phyloP scores from a whole-genome alignment of 2,797 vertebrate genomes.

The Lycodopsis pacificus region DNA sequence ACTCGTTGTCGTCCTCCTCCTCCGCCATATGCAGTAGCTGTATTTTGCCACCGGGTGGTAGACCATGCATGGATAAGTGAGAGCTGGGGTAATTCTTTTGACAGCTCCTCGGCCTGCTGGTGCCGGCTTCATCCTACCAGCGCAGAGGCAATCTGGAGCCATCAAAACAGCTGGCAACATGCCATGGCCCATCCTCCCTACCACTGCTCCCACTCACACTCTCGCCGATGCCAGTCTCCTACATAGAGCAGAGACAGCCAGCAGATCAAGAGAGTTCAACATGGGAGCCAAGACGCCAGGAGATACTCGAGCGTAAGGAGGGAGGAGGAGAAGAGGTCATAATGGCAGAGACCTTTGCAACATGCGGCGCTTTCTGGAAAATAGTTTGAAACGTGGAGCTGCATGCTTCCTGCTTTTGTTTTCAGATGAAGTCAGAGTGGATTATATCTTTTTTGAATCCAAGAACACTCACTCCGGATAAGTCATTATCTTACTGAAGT shows the following conservation, averaged over 20 bases:
- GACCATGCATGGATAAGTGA: slow-evolving; percentile 88
- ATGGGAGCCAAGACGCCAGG: slow-evolving; percentile 41
- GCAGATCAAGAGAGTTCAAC: slow-evolving; percentile 44
- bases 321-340: slow-evolving; percentile 39
- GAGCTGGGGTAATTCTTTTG: slow-evolving; percentile 81
- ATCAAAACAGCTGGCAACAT: slow-evolving; percentile 79
- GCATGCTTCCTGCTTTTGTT: slow-evolving; percentile 44
- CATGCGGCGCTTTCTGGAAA: slow-evolving; percentile 30
- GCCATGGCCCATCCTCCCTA: slow-evolving; percentile 69
- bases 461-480: slow-evolving; percentile 40
- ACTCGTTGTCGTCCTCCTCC: slow-evolving; percentile 59
- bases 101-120: slow-evolving; percentile 81
- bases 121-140: slow-evolving; percentile 81
- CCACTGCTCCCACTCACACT: slow-evolving; percentile 69
- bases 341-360: slow-evolving; percentile 35
- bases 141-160: slow-evolving; percentile 83
- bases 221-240: slow-evolving; percentile 53
- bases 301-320: slow-evolving; percentile 44
- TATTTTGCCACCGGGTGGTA: slow-evolving; percentile 94
- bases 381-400: slow-evolving; percentile 25
- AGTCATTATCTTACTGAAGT: slow-evolving; percentile 64
- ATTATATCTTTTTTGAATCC: slow-evolving; percentile 48
- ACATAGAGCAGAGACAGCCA: slow-evolving; percentile 46
- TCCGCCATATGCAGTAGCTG: slow-evolving; percentile 86
- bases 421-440: slow-evolving; percentile 32